Conservation (phyloP, 1,140 invertebrate species). For the Lerema accius region DNA sequence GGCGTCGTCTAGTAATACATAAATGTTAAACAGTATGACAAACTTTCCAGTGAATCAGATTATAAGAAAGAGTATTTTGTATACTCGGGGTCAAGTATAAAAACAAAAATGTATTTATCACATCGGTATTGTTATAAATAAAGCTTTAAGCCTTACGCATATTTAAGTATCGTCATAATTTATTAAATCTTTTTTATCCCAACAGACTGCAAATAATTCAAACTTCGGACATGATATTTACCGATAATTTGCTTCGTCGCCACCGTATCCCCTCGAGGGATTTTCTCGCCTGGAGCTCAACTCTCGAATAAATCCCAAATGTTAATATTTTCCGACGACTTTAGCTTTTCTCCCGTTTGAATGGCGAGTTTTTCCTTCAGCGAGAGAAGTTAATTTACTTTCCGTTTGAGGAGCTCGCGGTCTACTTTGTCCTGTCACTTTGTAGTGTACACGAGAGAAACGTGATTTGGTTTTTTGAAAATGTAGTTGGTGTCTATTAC, state of each 20-base stretch:
- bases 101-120: too few species aligned
- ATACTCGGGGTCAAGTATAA: too few species aligned
- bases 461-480: background rate
- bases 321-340: conserved; percentile 15
- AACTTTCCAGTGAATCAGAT: too few species aligned
- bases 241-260: conserved; percentile 9
- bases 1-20: too few species aligned
- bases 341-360: background rate
- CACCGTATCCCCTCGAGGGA: background rate
- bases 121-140: too few species aligned
- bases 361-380: background rate
- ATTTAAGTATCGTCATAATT: background rate
- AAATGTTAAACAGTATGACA: too few species aligned
- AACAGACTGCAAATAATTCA: background rate
- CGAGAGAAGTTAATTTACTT: conserved; percentile 6
- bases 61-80: too few species aligned
- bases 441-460: background rate
- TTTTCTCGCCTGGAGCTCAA: background rate
- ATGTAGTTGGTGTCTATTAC: background rate
- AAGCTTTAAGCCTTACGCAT: too few species aligned
- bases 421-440: background rate
- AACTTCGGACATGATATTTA: conserved; percentile 7
- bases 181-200: background rate
- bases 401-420: conserved; percentile 1
- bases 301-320: conserved; percentile 17